Percentiles rank a stretch among this genome's conserved stretches.
Evolutionary conservation across 2,113 vertebrate species (phyloP).

Genomic region (Cricetomys ansorgei): DNA sequence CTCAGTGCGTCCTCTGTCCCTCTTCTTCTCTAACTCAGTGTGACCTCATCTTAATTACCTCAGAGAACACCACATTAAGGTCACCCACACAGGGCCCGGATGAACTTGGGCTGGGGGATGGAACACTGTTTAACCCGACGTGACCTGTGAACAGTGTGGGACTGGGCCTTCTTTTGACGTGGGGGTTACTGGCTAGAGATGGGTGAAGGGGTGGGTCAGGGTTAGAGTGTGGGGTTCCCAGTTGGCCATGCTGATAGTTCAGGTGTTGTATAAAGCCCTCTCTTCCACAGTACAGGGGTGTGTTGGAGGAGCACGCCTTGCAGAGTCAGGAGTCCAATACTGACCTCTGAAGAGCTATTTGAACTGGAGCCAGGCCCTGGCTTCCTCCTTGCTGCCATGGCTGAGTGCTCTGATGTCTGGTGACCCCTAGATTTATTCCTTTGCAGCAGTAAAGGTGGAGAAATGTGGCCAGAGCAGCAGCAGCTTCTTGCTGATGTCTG

Average conservation of each 20-base stretch:
- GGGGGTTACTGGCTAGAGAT: neutral
- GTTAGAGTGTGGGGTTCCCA: rapidly evolving
- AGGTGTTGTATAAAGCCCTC: rapidly evolving
- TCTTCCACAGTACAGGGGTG: rapidly evolving
- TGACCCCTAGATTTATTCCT: neutral
- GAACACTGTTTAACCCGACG: neutral
- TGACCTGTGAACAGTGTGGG: rapidly evolving
- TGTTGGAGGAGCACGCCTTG: neutral
- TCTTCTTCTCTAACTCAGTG: neutral
- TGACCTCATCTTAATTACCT: neutral
- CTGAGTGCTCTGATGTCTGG: rapidly evolving
- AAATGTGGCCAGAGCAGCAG: neutral
- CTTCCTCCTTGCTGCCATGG: neutral
- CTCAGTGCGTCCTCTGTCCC: neutral
- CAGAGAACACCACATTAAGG: neutral
- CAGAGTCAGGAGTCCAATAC: neutral
- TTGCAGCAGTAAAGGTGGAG: neutral
- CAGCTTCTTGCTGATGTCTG: neutral
- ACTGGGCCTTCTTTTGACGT: neutral
- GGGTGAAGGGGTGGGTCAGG: neutral
- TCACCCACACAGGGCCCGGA: neutral
- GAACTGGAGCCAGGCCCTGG: too few relatives aligned
- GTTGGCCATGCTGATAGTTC: neutral
- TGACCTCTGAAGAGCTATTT: neutral
- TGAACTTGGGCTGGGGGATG: too few relatives aligned